Evolutionary conservation across 2,113 vertebrate species (phyloP).

Genomic region (Aptenodytes patagonicus): DNA sequence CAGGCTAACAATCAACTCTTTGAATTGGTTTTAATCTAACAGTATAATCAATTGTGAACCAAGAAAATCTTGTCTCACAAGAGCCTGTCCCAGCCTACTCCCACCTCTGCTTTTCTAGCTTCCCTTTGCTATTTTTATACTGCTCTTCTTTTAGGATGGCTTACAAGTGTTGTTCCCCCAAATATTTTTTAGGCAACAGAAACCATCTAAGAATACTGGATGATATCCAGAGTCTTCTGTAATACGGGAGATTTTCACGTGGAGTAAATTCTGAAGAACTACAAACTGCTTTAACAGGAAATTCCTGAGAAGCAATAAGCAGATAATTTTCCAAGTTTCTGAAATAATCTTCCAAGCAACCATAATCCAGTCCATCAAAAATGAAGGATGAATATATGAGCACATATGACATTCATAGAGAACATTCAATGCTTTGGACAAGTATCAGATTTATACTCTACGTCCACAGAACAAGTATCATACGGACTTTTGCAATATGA

Average conservation of each 20-base stretch:
- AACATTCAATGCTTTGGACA: background rate
- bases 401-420: background rate
- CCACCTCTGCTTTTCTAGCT: background rate
- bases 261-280: background rate
- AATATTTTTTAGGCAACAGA: background rate
- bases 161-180: background rate
- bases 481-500: accelerated
- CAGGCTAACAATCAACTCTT: background rate
- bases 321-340: background rate
- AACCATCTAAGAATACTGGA: background rate
- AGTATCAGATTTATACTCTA: background rate
- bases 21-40: background rate
- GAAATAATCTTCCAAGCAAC: background rate
- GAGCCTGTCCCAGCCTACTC: background rate
- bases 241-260: accelerated
- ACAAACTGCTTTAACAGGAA: background rate
- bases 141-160: background rate
- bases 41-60: background rate
- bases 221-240: too few relatives aligned
- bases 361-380: background rate
- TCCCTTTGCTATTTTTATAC: background rate
- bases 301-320: background rate
- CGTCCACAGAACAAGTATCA: background rate
- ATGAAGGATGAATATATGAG: accelerated
- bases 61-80: background rate